Conservation (phyloP, 2,888 invertebrate genomes). For the Andrena flavipes region DNA sequence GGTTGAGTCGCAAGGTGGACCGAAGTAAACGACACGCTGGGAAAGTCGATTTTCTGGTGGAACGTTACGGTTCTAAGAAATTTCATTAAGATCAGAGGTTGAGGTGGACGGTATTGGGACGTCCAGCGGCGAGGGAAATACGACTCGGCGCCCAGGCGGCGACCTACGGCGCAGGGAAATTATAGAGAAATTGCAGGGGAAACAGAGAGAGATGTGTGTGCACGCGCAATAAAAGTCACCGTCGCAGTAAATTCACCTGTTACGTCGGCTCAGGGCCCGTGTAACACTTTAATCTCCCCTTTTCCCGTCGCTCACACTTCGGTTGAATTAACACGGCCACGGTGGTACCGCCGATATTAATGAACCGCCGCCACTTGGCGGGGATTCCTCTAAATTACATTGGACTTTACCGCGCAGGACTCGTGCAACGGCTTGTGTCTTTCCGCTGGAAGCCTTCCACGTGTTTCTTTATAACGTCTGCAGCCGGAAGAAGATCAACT, state of each 20-base stretch:
- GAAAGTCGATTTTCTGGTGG: slow-evolving; percentile 7
- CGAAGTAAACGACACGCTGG: slow-evolving; percentile 1
- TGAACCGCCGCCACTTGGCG: slow-evolving; percentile 12
- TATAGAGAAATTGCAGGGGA: slow-evolving; percentile 49
- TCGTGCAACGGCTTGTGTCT: not conserved
- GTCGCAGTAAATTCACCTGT: slow-evolving; percentile 57
- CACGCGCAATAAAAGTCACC: slow-evolving; percentile 52
- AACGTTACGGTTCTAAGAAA: slow-evolving; percentile 29
- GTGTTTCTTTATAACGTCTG: not conserved
- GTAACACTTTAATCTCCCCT: slow-evolving; percentile 51
- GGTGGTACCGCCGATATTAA: slow-evolving; percentile 36
- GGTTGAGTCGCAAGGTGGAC: too few species aligned
- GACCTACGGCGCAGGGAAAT: slow-evolving; percentile 30
- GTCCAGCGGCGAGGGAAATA: slow-evolving; percentile 7
- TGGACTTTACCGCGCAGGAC: not conserved
- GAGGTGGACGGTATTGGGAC: slow-evolving; percentile 4
- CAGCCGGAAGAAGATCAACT: too few species aligned
- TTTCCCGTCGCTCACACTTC: slow-evolving; percentile 22
- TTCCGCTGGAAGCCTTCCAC: not conserved
- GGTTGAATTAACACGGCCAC: slow-evolving; percentile 39
- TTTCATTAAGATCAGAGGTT: slow-evolving; percentile 50
- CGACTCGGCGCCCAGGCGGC: not conserved
- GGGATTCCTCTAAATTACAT: slow-evolving; percentile 2
- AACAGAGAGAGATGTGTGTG: slow-evolving; percentile 30
- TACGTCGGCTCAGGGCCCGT: slow-evolving; percentile 36